Evolutionary conservation across 2,888 invertebrate genomes (phyloP).

Genomic region (Hemicrepidius hirtus): DNA sequence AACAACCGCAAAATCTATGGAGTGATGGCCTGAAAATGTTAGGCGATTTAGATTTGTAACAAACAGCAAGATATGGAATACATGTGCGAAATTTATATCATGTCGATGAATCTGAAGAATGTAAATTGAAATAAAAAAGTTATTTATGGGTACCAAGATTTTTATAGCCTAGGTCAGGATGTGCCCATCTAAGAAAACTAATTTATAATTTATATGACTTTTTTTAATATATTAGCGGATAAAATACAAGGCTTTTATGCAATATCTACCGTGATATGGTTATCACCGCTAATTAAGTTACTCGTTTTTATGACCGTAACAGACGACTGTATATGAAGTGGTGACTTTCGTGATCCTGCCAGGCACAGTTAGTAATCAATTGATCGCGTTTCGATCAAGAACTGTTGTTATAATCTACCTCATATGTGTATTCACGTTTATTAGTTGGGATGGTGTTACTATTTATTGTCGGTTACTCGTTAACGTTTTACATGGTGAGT

Average conservation of each 20-base stretch:
- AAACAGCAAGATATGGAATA: too few relatives aligned
- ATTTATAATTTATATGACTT: too few relatives aligned
- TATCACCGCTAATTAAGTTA: slow-evolving; percentile 37
- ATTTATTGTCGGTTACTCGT: background rate
- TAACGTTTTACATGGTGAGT: background rate
- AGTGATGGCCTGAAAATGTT: too few relatives aligned
- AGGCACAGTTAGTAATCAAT: slow-evolving; percentile 29
- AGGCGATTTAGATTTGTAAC: too few relatives aligned
- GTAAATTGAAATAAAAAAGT: too few relatives aligned
- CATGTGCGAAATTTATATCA: too few relatives aligned
- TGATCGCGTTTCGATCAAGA: slow-evolving; percentile 24
- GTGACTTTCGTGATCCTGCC: slow-evolving; percentile 17
- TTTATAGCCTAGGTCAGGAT: too few relatives aligned
- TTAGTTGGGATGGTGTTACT: slow-evolving; percentile 14
- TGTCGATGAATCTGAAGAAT: too few relatives aligned
- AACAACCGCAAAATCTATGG: too few relatives aligned
- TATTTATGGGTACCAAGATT: too few relatives aligned
- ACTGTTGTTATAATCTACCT: slow-evolving; percentile 25
- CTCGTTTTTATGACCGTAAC: slow-evolving; percentile 34
- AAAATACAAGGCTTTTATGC: background rate
- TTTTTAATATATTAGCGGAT: too few relatives aligned
- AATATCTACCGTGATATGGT: slow-evolving; percentile 23
- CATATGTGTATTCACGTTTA: slow-evolving; percentile 12
- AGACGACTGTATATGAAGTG: slow-evolving; percentile 27
- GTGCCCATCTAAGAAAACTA: too few relatives aligned